Percentiles rank a stretch among this genome's conserved stretches.
These are phyloP conservation scores for Spizella passerina DNA, from an alignment of 2,797 vertebrate genomes.

Conservation along the genomic window DNA sequence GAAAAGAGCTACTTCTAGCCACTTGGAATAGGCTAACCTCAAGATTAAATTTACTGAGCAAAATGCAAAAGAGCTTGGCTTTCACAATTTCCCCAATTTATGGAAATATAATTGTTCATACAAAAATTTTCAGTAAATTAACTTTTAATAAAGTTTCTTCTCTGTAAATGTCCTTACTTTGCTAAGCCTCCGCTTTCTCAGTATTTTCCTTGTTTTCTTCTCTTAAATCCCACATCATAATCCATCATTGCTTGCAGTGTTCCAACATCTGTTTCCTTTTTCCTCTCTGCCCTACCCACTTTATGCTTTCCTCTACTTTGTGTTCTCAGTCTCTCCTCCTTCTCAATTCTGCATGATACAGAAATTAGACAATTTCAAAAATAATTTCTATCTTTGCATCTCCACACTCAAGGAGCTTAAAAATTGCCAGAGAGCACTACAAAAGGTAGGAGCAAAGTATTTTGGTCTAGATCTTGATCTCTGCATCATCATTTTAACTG, in stretches of 20 bases:
- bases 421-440: background rate
- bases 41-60: background rate
- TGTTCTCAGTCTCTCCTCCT: background rate
- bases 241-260: background rate
- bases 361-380: background rate
- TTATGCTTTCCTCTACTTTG: background rate
- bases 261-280: constrained; percentile 50
- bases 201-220: background rate
- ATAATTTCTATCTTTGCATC: background rate
- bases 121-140: background rate
- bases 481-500: background rate
- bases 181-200: background rate
- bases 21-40: background rate
- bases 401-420: background rate
- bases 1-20: background rate
- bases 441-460: background rate
- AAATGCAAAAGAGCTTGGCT: background rate
- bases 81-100: background rate
- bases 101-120: background rate
- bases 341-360: background rate
- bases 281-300: background rate
- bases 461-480: background rate
- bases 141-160: background rate
- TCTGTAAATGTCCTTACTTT: background rate
- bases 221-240: background rate